These are phyloP conservation scores for Disparrhopalites patrizii DNA, from an alignment of 2,888 invertebrate species.

Conservation along the genomic window DNA sequence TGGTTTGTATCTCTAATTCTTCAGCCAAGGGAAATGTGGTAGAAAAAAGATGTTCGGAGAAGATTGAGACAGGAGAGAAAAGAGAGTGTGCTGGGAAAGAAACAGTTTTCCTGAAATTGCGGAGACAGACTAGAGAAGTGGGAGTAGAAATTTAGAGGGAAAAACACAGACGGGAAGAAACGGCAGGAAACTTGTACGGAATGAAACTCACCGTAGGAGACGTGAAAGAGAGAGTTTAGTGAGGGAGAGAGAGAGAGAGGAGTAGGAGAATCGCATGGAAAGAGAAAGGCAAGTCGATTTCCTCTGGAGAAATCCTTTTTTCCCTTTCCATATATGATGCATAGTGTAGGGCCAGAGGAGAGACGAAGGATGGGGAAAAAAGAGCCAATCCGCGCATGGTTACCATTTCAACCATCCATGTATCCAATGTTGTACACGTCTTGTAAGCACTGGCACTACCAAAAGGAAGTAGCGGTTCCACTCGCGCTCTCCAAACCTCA, in stretches of 20 bases:
- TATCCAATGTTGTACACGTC: not conserved
- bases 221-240: not conserved
- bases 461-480: not conserved
- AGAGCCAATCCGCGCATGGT: slow-evolving; percentile 16
- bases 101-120: too few species aligned
- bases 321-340: not conserved
- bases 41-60: too few species aligned
- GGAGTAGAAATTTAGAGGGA: too few species aligned
- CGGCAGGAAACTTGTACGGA: not conserved
- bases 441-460: not conserved
- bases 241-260: not conserved
- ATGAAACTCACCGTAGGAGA: not conserved
- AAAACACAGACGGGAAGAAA: not conserved
- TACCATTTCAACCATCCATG: not conserved
- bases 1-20: too few species aligned
- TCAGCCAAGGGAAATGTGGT: too few species aligned
- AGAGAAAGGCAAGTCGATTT: slow-evolving; percentile 25
- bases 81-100: too few species aligned
- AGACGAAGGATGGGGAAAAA: not conserved
- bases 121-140: not conserved
- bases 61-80: too few species aligned
- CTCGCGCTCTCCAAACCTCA: not conserved
- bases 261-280: slow-evolving; percentile 7
- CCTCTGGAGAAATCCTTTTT: not conserved
- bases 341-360: not conserved